Evolutionary conservation across 1,140 invertebrate genomes (phyloP), one percentile per base, ranked within the genome.

Genomic region (Drosophila seguyi): DNA sequence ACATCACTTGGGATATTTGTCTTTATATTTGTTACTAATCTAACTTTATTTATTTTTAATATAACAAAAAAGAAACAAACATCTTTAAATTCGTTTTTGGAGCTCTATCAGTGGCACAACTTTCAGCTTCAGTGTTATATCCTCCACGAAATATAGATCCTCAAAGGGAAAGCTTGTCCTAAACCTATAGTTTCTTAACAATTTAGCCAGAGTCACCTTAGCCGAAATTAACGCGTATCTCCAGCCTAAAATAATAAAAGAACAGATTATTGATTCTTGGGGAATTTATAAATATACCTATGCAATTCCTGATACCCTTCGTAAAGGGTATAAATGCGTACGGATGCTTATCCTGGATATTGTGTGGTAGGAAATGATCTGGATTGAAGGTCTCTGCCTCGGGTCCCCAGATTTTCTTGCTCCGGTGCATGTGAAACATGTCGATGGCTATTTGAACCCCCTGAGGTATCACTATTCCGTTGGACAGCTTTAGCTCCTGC

Each of bases 311-410:
- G n/a, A 82, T 73, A 14, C 92, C 92, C 57, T 81, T 86, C 2
- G 84, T 68, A 48, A 93, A 93, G 4, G 92, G 91, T 48, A 92
- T 79, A 61, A 78, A 93, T 6, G 83, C 77, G 56, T 81, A 93
- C 0, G 91, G 76, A 62, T 92, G 83, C 47, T 68, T 90, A 38
- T 83, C 76, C 16, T 38, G 65, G 3, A 81, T 41, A 45, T 88
- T 91, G 45, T 81, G 63, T 0, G 79, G 74, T 25, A 86, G 55
- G 38, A 92, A 93, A 48, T 92, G 60, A 10, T 93, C 92, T 1
- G 92, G 92, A 81, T 92, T 83, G 13, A 92, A 93, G 8, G 55
- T 53, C 22, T 85, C 38, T 0, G 92, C 91, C 7, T 90, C 57
- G 7, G 75, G 60, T n/a, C 91, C 91, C 91, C 91, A 92, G 6